phyloP scores from a whole-genome alignment of 2,797 vertebrate species.

The Holocentrus rufus region DNA sequence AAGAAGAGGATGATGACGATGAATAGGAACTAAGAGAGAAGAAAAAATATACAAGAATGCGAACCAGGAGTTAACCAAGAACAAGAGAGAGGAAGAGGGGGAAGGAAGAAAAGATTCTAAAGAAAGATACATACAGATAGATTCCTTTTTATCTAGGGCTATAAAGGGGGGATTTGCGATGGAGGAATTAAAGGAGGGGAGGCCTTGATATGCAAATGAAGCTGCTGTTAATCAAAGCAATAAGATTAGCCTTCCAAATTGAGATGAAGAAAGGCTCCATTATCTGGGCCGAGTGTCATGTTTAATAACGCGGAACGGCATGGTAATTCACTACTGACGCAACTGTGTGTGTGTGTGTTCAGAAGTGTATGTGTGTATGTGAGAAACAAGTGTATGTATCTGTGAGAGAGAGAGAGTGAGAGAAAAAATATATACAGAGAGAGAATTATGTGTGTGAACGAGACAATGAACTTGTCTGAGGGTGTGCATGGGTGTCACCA shows the following conservation, averaged over 20 bases:
- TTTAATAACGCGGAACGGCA: slow-evolving; percentile 86
- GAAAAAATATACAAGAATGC: slow-evolving; percentile 42
- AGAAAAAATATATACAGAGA: neutral
- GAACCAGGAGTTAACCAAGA: slow-evolving; percentile 58
- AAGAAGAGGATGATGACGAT: neutral
- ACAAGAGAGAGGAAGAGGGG: slow-evolving; percentile 51
- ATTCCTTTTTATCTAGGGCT: slow-evolving; percentile 79
- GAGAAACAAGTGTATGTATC: slow-evolving; percentile 44
- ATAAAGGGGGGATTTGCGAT: slow-evolving; percentile 78
- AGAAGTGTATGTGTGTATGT: slow-evolving; percentile 30
- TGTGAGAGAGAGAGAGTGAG: neutral
- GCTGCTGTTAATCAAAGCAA: slow-evolving; percentile 88
- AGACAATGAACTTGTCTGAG: slow-evolving; percentile 47
- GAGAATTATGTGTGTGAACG: slow-evolving; percentile 25
- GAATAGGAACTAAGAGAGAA: neutral
- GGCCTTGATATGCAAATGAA: slow-evolving; percentile 88
- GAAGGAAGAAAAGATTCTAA: slow-evolving; percentile 73
- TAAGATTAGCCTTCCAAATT: slow-evolving; percentile 89
- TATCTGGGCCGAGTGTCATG: slow-evolving; percentile 88
- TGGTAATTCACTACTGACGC: slow-evolving; percentile 81
- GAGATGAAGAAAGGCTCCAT: slow-evolving; percentile 89
- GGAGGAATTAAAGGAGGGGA: slow-evolving; percentile 84
- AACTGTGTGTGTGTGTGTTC: slow-evolving; percentile 64
- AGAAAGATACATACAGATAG: slow-evolving; percentile 81
- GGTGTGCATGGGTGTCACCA: slow-evolving; percentile 26